Percentiles rank a stretch among this genome's conserved stretches.
Evolutionary conservation across 1,140 invertebrate genomes (phyloP).

Genomic region (Aphis gossypii): DNA sequence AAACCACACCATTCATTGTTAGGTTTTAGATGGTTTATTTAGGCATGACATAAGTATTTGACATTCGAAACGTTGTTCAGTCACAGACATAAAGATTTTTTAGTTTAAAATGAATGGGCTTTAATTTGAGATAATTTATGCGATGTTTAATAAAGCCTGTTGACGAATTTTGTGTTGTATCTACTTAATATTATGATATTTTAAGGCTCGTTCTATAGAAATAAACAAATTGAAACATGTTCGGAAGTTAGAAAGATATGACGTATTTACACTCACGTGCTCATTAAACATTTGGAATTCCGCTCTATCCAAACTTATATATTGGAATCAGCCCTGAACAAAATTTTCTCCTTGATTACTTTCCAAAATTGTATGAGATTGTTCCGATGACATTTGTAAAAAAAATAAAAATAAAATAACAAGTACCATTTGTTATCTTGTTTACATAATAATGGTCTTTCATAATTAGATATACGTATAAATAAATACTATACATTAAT

Average conservation of each 20-base stretch:
- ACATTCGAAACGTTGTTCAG: not conserved
- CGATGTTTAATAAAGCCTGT: not conserved
- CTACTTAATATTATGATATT: not conserved
- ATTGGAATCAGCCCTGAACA: not conserved
- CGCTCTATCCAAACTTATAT: not conserved
- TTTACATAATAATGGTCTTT: not conserved
- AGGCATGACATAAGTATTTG: not conserved
- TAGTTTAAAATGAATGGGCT: not conserved
- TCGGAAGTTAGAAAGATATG: not conserved
- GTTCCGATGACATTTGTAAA: not conserved
- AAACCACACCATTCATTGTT: not conserved
- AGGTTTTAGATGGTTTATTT: conserved; percentile 14
- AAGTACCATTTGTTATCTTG: not conserved
- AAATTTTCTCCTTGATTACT: not conserved
- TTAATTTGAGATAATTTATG: not conserved
- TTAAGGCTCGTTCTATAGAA: not conserved
- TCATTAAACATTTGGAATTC: not conserved
- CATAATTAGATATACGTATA: not conserved
- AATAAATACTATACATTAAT: not conserved
- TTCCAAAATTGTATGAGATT: too few species aligned
- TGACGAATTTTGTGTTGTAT: not conserved
- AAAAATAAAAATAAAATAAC: not conserved
- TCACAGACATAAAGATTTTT: not conserved
- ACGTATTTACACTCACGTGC: not conserved
- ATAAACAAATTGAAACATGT: not conserved